A percentile compares a stretch with the other conserved stretches of the same genome.
Conservation (phyloP, 2,888 invertebrate genomes). For the Philonicus albiceps region DNA sequence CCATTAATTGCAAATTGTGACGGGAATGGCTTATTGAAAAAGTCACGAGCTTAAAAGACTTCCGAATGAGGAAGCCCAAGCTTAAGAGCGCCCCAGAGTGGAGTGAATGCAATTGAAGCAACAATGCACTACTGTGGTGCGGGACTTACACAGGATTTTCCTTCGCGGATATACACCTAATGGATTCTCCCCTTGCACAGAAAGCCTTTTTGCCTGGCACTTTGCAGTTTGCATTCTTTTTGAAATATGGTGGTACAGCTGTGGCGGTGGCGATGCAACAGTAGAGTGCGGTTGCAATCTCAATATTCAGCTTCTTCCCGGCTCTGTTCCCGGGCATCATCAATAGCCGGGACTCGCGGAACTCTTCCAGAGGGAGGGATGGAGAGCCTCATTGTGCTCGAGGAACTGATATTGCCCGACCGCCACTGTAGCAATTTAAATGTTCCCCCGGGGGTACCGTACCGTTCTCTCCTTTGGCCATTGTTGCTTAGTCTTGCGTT, state of each 20-base stretch:
- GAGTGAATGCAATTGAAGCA: conserved; percentile 12
- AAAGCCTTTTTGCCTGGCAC: not conserved
- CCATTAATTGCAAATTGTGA: conserved; percentile 30
- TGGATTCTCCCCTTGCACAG: not conserved
- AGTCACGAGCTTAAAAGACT: conserved; percentile 35
- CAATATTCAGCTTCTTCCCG: not conserved
- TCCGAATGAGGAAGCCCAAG: conserved; percentile 4
- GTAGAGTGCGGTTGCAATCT: not conserved
- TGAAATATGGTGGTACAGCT: not conserved
- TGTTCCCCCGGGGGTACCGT: not conserved
- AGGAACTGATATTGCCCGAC: conserved; percentile 6
- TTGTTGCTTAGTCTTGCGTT: not conserved
- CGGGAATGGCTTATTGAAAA: conserved; percentile 27
- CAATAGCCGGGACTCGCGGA: not conserved
- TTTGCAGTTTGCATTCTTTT: conserved; percentile 9
- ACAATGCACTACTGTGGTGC: conserved; percentile 6
- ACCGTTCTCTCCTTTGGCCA: not conserved
- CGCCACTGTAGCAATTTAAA: not conserved
- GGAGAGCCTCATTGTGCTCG: not conserved
- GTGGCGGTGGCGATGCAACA: not conserved
- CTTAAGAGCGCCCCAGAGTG: not conserved
- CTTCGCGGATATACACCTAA: conserved; percentile 11
- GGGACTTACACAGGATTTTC: not conserved
- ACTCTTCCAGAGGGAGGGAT: not conserved
- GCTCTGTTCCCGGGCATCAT: not conserved